Base-by-base conservation (phyloP, 1,140 invertebrate species). In the silkworm (Bombyx mori) region DNA sequence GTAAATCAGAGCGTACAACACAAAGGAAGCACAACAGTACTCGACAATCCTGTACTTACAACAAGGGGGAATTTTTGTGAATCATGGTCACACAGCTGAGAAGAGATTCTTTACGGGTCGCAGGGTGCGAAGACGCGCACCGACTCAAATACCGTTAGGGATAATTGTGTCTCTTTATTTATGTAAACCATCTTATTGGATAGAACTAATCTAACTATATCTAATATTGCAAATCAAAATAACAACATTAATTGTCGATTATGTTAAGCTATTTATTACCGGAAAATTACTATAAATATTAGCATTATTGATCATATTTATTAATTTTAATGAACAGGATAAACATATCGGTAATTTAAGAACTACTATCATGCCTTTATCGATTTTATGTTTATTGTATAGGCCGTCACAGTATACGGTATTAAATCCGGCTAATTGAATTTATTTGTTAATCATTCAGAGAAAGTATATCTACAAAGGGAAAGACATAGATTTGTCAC, bases 161-260 rank as follows among this genome's bases (percentile, higher is more conserved):
- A 71, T 76, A 73, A 73, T 71, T 69, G 69, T 71, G 61, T 71
- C 61, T 68, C 69, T 75, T 73, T 76, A 73, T 76, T 76, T 76
- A 73, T 69, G 66, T 65, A 60, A 53, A 35, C 57, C 60, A 42
- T 52, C 62, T 62, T 67, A 64, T 61, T 60, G 46, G 53, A 61
- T 51, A 45, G 51, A 47, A 54, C 43, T 43, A 46, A 56, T 63
- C 42, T 18, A 18, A 18, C 12, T 8, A 52, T 42, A 22, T 52
- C 26, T 52, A 10, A 52, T 35, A 3, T 35, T 35, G 26, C 26
- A 35, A 35, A 35, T 35, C 2, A 35, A 35, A 35, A 35, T 35
- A 35, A 35, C 26, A 35, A 5, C 26, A 35, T 35, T 35, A 35
- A 35, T 35, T 35, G 26, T 35, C 26, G 26, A 35, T 35, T 35